Evolutionary conservation across 2,888 invertebrate genomes (phyloP), one percentile per base, ranked within the genome.

Genomic region (Acronicta leporina): DNA sequence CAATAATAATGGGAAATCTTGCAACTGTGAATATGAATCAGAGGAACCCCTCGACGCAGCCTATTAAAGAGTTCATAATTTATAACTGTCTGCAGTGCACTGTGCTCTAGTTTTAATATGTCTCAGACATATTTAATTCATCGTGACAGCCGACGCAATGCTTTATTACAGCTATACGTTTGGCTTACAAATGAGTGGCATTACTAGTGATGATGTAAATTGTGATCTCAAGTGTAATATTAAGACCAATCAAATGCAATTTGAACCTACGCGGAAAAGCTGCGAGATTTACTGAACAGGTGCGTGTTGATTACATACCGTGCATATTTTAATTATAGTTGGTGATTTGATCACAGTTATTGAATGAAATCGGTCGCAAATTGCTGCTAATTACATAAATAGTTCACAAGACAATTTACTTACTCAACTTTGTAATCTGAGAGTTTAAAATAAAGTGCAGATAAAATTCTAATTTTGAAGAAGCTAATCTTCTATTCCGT

Each of bases 251-350:
- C 58, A 62, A 77, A 57, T 67, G 48, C 68, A 67, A 72, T 73
- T 68, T 59, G 63, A 57, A 65, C 82, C 85, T 79, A 85, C 83
- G 81, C 87, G 85, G 84, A 85, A 86, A 84, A 84, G 77, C 69
- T 70, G 42, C 38, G 42, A 52, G 48, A 43, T 56, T 44, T 56
- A 57, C 43, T 48, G 30, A 57, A 63, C 47, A 62, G n/a, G n/a
- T 67, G 58, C 59, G 54, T 57, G 66, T 69, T 79, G 73, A 75
- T 71, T 79, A 69, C 75, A 77, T 68, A 68, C 50, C 56, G 54
- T 68, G 65, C 68, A 68, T 55, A 63, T 63, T 71, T 68, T 71
- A 75, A 67, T 77, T 73, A 72, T 74, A 68, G 55, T 58, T 42
- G 42, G 45, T 52, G 20, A 43, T 67, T 60, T 73, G 67, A 79